Conservation (phyloP, 2,113 vertebrate species). For the Apaloderma vittatum region DNA sequence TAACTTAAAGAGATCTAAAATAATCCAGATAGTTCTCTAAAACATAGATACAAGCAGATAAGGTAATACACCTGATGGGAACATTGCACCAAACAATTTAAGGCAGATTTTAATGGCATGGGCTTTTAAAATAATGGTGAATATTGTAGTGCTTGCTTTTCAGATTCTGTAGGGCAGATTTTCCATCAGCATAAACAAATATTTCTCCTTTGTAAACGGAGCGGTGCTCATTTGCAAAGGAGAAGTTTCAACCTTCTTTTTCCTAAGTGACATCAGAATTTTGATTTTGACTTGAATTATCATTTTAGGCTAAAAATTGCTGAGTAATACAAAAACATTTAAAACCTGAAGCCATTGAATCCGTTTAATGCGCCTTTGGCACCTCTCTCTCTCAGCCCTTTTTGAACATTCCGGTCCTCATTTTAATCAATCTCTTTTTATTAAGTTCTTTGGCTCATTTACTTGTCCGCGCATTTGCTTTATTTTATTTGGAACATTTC, state of each 20-base stretch:
- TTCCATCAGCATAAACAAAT: neutral
- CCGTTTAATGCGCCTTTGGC: slow-evolving; percentile 66
- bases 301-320: slow-evolving; percentile 58
- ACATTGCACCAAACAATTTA: neutral
- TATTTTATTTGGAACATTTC: slow-evolving; percentile 67
- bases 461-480: slow-evolving; percentile 61
- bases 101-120: neutral
- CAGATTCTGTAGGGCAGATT: neutral
- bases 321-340: slow-evolving; percentile 63
- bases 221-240: neutral
- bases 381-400: slow-evolving; percentile 52
- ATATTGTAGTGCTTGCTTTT: neutral
- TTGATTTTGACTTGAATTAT: slow-evolving; percentile 49
- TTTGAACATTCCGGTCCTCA: slow-evolving; percentile 64
- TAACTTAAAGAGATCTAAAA: neutral
- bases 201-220: neutral
- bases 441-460: slow-evolving; percentile 73
- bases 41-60: neutral
- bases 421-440: slow-evolving; percentile 73
- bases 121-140: neutral
- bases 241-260: slow-evolving; percentile 18
- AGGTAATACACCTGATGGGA: neutral
- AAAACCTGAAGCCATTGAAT: slow-evolving; percentile 56
- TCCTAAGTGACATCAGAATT: slow-evolving; percentile 54
- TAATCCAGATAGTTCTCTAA: neutral